Evolutionary conservation across 2,113 vertebrate genomes (phyloP).

Genomic region (Dolichotis patagonum): DNA sequence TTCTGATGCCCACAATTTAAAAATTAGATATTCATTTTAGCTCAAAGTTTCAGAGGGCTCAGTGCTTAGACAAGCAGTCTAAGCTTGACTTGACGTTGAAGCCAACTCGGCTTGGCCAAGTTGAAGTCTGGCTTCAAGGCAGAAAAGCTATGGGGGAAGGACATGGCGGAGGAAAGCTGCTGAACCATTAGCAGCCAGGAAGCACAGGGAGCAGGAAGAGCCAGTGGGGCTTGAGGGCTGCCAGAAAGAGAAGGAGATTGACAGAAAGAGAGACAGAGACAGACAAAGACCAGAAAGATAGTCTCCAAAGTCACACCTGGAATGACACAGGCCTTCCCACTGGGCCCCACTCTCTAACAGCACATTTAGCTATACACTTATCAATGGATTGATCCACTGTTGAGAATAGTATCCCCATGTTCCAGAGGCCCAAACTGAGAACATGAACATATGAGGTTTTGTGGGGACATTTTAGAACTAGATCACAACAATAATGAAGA

Average conservation of each 20-base stretch:
- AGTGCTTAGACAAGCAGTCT: too few relatives aligned
- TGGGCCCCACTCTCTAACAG: background rate
- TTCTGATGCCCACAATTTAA: background rate
- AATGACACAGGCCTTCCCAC: background rate
- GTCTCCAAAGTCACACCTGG: background rate
- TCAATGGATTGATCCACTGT: background rate
- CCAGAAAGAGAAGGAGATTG: background rate
- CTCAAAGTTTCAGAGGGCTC: background rate
- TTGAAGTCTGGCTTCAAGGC: background rate
- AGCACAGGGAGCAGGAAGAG: background rate
- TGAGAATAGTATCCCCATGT: background rate
- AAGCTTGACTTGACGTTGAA: too few relatives aligned
- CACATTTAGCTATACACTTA: background rate
- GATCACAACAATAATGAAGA: background rate
- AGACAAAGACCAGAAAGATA: too few relatives aligned
- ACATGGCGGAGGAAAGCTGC: background rate
- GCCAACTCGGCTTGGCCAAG: too few relatives aligned
- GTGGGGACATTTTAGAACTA: background rate
- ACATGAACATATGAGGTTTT: background rate
- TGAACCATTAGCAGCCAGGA: background rate
- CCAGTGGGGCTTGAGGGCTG: fast-evolving
- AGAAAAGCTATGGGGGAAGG: background rate
- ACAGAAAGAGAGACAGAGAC: background rate
- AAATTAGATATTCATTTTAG: background rate
- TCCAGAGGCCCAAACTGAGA: background rate